Evolutionary conservation across 2,888 invertebrate genomes (phyloP), one percentile per base, ranked within the genome.

Genomic region (Odontothrips loti): DNA sequence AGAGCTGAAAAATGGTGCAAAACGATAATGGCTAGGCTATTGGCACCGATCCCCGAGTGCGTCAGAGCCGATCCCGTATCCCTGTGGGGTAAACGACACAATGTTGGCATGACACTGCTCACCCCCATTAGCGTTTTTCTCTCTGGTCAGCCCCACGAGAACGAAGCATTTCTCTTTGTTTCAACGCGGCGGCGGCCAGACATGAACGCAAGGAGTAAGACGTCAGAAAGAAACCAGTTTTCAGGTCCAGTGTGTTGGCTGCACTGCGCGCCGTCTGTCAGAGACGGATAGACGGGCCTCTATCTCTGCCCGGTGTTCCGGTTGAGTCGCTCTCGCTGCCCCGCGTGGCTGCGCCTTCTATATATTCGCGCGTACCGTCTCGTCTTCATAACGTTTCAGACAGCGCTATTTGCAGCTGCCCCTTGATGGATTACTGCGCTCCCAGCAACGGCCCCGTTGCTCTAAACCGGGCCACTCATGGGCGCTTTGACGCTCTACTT

Each of bases 1-100:
- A 58, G 58, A 58, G 58, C 58, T 58, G 58, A 58, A 58, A 58
- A 58, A 58, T 58, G 58, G 58, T 58, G 58, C 58, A 58, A 58
- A 58, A 58, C 58, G 58, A 58, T 58, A 58, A 58, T 58, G 58
- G 58, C 58, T n/a, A n/a, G n/a, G n/a, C n/a, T n/a, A 43, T 43
- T 43, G 34, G 34, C 34, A 43, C 15, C 58, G 58, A 58, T 51
- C 15, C 51, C 51, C 51, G 51, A 17, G n/a, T n/a, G n/a, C n/a
- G n/a, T n/a, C n/a, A n/a, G n/a, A n/a, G n/a, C n/a, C n/a, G n/a
- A n/a, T n/a, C n/a, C n/a, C n/a, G n/a, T n/a, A n/a, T n/a, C n/a
- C n/a, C n/a, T n/a, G 34, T 43, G 34, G 34, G 34, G 34, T 43
- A 43, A 43, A 6, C 34, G 34, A 43, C 34, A 43, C 34, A 43